Evolutionary conservation across 2,888 invertebrate genomes (phyloP), one percentile per base, ranked within the genome.

Genomic region (Scaptodrosophila latifasciaeformis): DNA sequence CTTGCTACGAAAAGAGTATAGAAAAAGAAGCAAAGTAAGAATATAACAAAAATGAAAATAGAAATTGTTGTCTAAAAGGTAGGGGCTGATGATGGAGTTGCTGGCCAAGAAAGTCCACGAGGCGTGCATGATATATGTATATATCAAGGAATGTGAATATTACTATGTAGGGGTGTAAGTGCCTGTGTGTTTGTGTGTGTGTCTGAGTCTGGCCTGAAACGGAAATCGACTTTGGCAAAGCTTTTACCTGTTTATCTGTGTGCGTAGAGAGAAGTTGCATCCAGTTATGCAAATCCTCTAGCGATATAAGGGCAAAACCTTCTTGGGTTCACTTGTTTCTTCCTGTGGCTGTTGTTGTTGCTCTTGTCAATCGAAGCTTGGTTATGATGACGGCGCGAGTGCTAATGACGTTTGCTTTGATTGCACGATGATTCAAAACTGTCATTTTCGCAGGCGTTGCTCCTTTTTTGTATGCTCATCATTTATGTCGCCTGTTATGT

Each of bases 381-480:
- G 51, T 35, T 37, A 21, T 12, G 40, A 53, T 60, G 54, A 43
- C 49, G 61, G 49, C 62, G 74, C 70, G 70, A 67, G 61, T 75
- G 74, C 75, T 75, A 77, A 80, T 80, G 74, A 72, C 80, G 67
- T 77, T 74, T 70, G 72, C 66, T 74, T 68, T 79, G 72, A 74
- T 74, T 74, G 77, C 69, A 62, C 24, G 42, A 56, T 45, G 58
- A 49, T 54, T 50, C 54, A 49, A 66, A 72, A 66, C 62, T 76
- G 72, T 72, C 79, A 78, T 72, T 71, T 72, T 69, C 55, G 67
- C 54, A 21, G 29, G n/a, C 37, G n/a, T 21, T 52, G 45, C 31
- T 40, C 27, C 29, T 27, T 29, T 54, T 34, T 42, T 49, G 40
- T 47, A 13, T 12, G 43, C n/a, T n/a, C n/a, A n/a, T n/a, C n/a